Evolutionary conservation across 2,888 invertebrate species (phyloP).

Genomic region (Candidula unifasciata): DNA sequence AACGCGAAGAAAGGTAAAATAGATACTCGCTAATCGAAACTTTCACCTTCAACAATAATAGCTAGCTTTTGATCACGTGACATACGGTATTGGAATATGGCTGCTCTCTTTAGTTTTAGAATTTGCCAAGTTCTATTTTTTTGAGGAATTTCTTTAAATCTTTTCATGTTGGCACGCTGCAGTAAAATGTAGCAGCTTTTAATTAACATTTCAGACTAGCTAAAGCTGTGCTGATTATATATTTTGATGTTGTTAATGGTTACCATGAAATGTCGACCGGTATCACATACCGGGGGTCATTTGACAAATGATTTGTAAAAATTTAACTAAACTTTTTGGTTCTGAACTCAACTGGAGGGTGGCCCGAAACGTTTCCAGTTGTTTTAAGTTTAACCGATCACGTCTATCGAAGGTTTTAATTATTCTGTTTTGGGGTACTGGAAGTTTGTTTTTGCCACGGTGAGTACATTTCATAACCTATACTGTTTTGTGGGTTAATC

Average conservation of each 20-base stretch:
- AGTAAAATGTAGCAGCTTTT: not conserved
- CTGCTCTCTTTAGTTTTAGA: not conserved
- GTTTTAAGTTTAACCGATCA: no score
- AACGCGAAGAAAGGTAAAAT: no score
- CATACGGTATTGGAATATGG: not conserved
- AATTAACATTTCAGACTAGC: not conserved
- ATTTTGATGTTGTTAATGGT: not conserved
- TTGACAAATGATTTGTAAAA: no score
- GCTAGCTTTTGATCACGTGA: constrained; percentile 27
- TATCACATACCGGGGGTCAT: not conserved
- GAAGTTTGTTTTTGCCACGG: no score
- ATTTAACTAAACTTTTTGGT: no score
- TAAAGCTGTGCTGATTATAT: not conserved
- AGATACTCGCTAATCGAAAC: constrained; percentile 1
- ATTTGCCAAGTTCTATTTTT: not conserved
- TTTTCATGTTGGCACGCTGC: not conserved
- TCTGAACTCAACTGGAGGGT: no score
- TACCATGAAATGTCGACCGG: not conserved
- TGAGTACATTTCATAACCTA: no score
- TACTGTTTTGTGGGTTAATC: no score
- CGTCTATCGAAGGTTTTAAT: no score
- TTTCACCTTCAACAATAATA: not conserved
- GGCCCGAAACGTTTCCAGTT: no score
- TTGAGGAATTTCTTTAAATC: no score
- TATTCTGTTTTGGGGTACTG: no score